Evolutionary conservation across 35 echinoderm and acorn worm species (phyloP), one percentile per base, ranked within the genome.

Genomic region (Amphiura filiformis): DNA sequence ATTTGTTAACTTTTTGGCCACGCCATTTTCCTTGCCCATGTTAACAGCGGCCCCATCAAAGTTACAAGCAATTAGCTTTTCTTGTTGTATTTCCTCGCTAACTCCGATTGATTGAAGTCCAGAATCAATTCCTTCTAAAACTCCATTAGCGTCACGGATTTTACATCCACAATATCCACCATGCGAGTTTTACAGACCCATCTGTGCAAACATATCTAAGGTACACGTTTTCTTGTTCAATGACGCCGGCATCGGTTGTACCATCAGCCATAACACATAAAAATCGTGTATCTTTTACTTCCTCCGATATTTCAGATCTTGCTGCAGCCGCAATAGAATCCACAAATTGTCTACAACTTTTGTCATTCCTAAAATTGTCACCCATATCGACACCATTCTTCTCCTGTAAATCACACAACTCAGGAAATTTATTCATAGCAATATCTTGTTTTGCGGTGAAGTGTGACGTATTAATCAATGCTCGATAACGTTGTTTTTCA

Each of bases 1-100:
- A 76, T 81, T 35, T 88, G 36, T 88, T 2, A 88, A 81, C 38
- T 88, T 88, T 88, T 31, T 88, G 33, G 87, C 87, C 1, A 88
- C 87, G 1, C 87, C 87, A 81, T 80, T 81, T 40, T 88, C 39
- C 79, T 88, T 81, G 26, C 78, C 78, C 78, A 80, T 44, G 56
- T 88, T 88, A 23, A 81, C 87, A 31, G 77, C 36, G 15, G 87
- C 87, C 30, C 87, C 87, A 41, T 81, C 87, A 37, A 81, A 88
- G 39, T 81, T 81, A 22, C 31, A 57, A 23, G 31, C 39, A 32
- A 89, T 70, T 2, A 70, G 26, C 26, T 70, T 70, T 70, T 70
- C 3, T 70, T 70, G 7, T 23, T 70, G 61, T 13, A 70, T 70
- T 70, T 70, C 28, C 26, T 11, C 61, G 26, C 2, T 30, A 5